Percentiles rank a stretch among this genome's conserved stretches.
phyloP scores from a whole-genome alignment of 2,888 invertebrate species.

The Campoletis raptor region DNA sequence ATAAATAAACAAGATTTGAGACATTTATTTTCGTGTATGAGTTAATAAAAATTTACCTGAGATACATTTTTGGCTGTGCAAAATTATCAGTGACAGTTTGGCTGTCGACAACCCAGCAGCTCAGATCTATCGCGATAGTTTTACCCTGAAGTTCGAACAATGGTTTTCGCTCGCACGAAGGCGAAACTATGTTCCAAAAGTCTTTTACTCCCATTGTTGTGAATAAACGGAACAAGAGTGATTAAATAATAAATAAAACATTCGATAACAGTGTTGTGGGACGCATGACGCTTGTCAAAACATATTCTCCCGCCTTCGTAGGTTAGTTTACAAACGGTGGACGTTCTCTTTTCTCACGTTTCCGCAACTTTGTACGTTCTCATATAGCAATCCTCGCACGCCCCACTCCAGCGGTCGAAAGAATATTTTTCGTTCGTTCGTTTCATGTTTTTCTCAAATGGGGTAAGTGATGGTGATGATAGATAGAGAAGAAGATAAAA shows the following conservation, averaged over 20 bases:
- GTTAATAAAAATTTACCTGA: slow-evolving; percentile 86
- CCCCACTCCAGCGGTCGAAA: neutral
- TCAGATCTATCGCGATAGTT: slow-evolving; percentile 94
- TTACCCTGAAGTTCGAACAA: slow-evolving; percentile 92
- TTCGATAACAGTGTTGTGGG: neutral
- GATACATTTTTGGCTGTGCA: slow-evolving; percentile 92
- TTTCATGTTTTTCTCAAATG: no score
- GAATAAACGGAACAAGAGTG: neutral
- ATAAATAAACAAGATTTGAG: neutral
- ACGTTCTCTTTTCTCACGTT: neutral
- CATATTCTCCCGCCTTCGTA: slow-evolving; percentile 12
- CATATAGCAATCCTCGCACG: neutral
- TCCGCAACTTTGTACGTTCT: neutral
- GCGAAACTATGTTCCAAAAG: slow-evolving; percentile 92
- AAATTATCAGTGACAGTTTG: slow-evolving; percentile 90
- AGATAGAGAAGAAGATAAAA: neutral
- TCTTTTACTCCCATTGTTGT: slow-evolving; percentile 94
- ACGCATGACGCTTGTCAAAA: neutral
- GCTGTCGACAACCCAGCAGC: slow-evolving; percentile 96
- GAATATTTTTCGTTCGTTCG: neutral
- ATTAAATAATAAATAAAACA: neutral
- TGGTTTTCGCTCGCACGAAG: slow-evolving; percentile 91
- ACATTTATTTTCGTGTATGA: neutral
- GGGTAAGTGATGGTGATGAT: no score
- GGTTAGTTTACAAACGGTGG: slow-evolving; percentile 27